phyloP scores from a whole-genome alignment of 1,140 invertebrate species.

The Platyscapa corneri region DNA sequence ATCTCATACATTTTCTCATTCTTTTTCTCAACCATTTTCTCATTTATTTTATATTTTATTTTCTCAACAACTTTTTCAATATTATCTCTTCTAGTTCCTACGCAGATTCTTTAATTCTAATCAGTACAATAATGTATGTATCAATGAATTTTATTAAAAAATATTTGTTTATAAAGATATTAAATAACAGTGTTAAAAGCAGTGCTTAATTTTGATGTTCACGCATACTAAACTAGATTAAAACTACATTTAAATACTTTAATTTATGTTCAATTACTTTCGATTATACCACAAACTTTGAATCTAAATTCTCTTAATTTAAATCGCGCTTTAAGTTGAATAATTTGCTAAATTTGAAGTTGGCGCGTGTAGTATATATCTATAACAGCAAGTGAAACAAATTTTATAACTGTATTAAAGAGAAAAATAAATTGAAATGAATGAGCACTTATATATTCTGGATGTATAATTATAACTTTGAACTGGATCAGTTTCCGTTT shows the following conservation, averaged over 20 bases:
- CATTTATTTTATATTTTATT: too few species aligned
- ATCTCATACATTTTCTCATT: too few species aligned
- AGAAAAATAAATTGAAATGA: neutral
- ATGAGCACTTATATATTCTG: neutral
- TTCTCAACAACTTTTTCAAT: too few species aligned
- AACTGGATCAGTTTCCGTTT: neutral
- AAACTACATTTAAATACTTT: neutral
- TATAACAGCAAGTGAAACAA: slow-evolving; percentile 52
- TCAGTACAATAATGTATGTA: too few species aligned
- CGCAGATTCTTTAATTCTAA: too few species aligned
- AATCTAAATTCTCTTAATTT: slow-evolving; percentile 40
- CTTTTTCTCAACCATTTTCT: too few species aligned
- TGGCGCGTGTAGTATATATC: neutral
- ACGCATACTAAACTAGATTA: neutral
- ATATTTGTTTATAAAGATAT: neutral
- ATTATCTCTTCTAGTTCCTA: too few species aligned
- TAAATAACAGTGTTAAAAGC: neutral
- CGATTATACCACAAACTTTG: neutral
- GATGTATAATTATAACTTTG: slow-evolving; percentile 40
- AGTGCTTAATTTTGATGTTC: neutral
- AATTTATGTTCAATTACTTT: neutral
- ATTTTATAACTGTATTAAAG: neutral
- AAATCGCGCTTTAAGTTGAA: slow-evolving; percentile 43
- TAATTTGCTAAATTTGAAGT: slow-evolving; percentile 50
- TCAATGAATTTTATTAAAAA: too few species aligned